Base-by-base conservation (phyloP, 92 coral and sea anemone genomes). In the Zoanthus solanderi region DNA sequence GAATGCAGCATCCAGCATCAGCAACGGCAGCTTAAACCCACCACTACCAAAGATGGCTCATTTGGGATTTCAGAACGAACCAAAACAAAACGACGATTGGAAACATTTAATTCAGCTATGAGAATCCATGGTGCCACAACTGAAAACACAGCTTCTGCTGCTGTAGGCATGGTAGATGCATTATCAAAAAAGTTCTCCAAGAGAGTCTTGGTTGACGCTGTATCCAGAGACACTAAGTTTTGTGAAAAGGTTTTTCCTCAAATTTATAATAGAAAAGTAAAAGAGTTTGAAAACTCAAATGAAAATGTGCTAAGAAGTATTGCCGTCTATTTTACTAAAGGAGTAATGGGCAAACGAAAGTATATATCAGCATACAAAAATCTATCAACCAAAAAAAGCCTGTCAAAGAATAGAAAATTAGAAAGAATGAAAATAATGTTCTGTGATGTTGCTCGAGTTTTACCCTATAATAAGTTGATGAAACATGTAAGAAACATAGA, bases 91-190 rank as follows among this genome's bases (percentile, higher is more conserved):
- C 50, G 88, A 73, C 83, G 82, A 52, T 72, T 84, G 58, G 92
- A 84, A 76, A 89, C 92, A 30, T 89, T 84, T 58, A 65, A 84
- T 84, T 78, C 74, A 44, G 84, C 81, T 71, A 63, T 32, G 12
- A 89, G 75, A 71, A 89, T 89, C 76, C 78, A 84, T 89, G 92
- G 92, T 84, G 89, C 88, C 72, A 71, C 79, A 28, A 42, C 84
- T 50, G 48, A 79, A 42, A 89, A 89, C 71, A n/a, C 28, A 7
- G 28, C 76, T 31, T 78, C 92, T 32, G 74, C 89, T 73, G 84
- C 18, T 84, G 88, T 83, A 18, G 92, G 92, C 17, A 61, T 89
- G 52, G 76, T 84, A 84, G 92, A 89, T 47, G 76, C 92, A 54
- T 50, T 84, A 31, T 44, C 61, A 34, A 85, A 68, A 37, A 85